Evolutionary conservation across 2,113 vertebrate genomes (phyloP), one percentile per base, ranked within the genome.

Genomic region (Lepus timidus): DNA sequence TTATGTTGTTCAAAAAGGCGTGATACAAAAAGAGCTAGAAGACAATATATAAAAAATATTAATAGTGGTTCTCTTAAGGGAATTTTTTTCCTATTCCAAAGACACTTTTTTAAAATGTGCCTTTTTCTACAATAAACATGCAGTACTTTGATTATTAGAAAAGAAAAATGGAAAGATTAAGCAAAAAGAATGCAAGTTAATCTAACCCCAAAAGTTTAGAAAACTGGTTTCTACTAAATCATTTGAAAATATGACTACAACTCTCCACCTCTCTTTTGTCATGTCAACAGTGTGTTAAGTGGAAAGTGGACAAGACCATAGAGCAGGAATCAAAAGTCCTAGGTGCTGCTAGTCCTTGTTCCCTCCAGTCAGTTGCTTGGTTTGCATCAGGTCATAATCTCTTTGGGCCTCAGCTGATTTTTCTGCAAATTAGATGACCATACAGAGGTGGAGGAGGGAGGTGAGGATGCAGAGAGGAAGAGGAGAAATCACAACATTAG

Each of bases 121-220:
- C 51, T 74, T n/a, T 51, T 71, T 85, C 62, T 84, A 55, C n/a
- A 84, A 23, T 79, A 70, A 79, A 1, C 7, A 70, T 64, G 13
- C 22, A 65, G 23, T 96, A n/a, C 31, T 79, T 90, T 95, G 89
- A 91, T 64, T 93, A 84, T 33, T 68, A 31, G 22, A 71, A 65
- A 91, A 95, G 31, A 78, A 29, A 65, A 68, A 78, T 79, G 39
- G 44, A 25, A 91, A 83, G 33, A 11, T 33, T 92, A 86, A 86
- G 36, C 36, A 92, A 90, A 85, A 73, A 90, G n/a, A 75, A 4
- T 90, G 4, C 86, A 27, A 88, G 36, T 88, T 75, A 94, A 84
- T 4, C n/a, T 52, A n/a, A 93, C 91, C 39, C 12, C 13, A 49
- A 84, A 85, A 83, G 55, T 88, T 93, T 85, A 87, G 39, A 90